Conservation (phyloP, 2,888 invertebrate species). For the Corythucha ciliata region DNA sequence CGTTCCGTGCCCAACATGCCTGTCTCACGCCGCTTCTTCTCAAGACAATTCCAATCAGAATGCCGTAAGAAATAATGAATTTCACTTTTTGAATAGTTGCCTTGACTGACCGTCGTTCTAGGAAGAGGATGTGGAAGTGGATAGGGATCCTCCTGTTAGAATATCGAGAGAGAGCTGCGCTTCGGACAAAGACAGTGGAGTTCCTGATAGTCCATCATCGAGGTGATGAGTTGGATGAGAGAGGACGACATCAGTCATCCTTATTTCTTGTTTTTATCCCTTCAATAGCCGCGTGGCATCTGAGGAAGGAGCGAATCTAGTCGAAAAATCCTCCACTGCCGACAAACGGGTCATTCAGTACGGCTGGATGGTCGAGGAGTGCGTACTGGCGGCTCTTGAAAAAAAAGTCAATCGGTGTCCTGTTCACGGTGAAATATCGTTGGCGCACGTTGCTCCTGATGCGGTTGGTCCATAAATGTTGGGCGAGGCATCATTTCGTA, state of each 20-base stretch:
- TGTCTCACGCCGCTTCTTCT: conserved; percentile 50
- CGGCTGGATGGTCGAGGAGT: conserved; percentile 91
- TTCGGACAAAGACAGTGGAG: conserved; percentile 80
- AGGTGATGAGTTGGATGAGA: conserved; percentile 19
- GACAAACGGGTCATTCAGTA: conserved; percentile 48
- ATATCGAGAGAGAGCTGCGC: conserved; percentile 58
- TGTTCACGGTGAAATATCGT: conserved; percentile 62
- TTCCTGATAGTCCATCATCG: conserved; percentile 51
- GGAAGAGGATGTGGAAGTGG: conserved; percentile 25
- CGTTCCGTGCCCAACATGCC: conserved; percentile 84
- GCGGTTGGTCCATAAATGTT: conserved; percentile 58
- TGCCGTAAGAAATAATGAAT: too few relatives aligned
- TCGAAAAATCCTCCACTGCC: neutral
- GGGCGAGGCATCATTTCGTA: too few relatives aligned
- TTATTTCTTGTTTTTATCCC: conserved; percentile 19
- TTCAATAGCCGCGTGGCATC: conserved; percentile 71
- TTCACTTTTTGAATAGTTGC: too few relatives aligned
- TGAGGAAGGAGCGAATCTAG: conserved; percentile 62
- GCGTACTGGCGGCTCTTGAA: conserved; percentile 79
- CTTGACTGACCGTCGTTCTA: too few relatives aligned
- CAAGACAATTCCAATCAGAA: too few relatives aligned
- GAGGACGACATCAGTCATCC: neutral
- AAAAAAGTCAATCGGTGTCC: conserved; percentile 58
- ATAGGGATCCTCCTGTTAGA: conserved; percentile 38
- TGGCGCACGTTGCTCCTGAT: conserved; percentile 84